These are phyloP conservation scores for Tor tambroides DNA, from an alignment of 2,113 vertebrate genomes.

Conservation along the genomic window DNA sequence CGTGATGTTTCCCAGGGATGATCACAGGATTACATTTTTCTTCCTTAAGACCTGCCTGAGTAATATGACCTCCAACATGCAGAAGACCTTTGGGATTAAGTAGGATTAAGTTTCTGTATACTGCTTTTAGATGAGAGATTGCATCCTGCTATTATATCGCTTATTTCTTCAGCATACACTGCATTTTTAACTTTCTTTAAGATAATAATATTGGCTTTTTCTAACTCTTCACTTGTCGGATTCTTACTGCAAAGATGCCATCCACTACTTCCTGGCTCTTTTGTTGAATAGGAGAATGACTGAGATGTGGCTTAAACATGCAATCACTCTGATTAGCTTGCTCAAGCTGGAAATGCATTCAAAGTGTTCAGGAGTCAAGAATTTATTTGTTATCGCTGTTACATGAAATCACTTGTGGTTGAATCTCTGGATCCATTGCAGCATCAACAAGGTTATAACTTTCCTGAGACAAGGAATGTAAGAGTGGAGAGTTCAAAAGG, in stretches of 20 bases:
- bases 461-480: too few relatives aligned
- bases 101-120: background rate
- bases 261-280: background rate
- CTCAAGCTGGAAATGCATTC: too few relatives aligned
- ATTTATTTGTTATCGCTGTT: too few relatives aligned
- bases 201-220: background rate
- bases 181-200: background rate
- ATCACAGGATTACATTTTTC: background rate
- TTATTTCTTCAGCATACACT: background rate
- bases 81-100: background rate
- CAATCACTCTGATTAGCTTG: too few relatives aligned
- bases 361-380: too few relatives aligned
- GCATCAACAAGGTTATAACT: too few relatives aligned
- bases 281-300: background rate
- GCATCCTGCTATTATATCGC: background rate
- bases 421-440: too few relatives aligned
- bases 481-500: too few relatives aligned
- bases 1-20: constrained; percentile 2
- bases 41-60: background rate
- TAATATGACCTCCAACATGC: background rate
- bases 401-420: too few relatives aligned
- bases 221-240: background rate
- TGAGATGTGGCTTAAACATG: background rate
- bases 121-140: background rate
- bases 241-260: background rate